Conservation (phyloP, 2,113 vertebrate genomes). For the Prietella phreatophila region DNA sequence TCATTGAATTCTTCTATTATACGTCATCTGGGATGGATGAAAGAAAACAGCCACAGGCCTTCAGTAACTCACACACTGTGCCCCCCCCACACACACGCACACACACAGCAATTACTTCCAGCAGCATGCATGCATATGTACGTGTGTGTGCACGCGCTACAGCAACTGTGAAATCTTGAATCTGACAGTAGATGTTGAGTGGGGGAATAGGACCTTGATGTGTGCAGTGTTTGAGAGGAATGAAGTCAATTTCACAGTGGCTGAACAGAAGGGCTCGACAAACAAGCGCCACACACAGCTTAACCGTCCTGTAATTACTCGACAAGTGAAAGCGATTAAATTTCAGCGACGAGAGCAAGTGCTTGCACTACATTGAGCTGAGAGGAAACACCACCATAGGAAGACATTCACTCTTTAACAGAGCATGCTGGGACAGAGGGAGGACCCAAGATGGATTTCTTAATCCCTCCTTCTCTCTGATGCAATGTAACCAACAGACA, state of each 20-base stretch:
- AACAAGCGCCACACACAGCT: slow-evolving; percentile 62
- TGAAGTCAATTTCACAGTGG: slow-evolving; percentile 83
- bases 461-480: too few species aligned
- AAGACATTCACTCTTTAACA: slow-evolving; percentile 50
- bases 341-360: slow-evolving; percentile 49
- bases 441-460: neutral
- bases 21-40: slow-evolving; percentile 7
- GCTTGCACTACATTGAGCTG: slow-evolving; percentile 29
- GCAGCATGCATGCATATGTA: neutral
- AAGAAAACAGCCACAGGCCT: slow-evolving; percentile 42
- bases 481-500: too few species aligned
- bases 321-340: slow-evolving; percentile 60
- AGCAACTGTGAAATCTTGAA: slow-evolving; percentile 41
- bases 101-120: slow-evolving; percentile 42
- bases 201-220: slow-evolving; percentile 65
- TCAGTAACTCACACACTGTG: neutral
- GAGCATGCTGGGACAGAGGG: neutral
- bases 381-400: slow-evolving; percentile 40
- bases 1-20: slow-evolving; percentile 4
- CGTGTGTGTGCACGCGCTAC: neutral
- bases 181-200: slow-evolving; percentile 53
- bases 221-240: slow-evolving; percentile 59
- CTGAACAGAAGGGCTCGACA: slow-evolving; percentile 72
- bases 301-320: slow-evolving; percentile 71
- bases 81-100: slow-evolving; percentile 1